Conservation (phyloP, 2,797 vertebrate genomes). For the Poeciliopsis paucimaculata region DNA sequence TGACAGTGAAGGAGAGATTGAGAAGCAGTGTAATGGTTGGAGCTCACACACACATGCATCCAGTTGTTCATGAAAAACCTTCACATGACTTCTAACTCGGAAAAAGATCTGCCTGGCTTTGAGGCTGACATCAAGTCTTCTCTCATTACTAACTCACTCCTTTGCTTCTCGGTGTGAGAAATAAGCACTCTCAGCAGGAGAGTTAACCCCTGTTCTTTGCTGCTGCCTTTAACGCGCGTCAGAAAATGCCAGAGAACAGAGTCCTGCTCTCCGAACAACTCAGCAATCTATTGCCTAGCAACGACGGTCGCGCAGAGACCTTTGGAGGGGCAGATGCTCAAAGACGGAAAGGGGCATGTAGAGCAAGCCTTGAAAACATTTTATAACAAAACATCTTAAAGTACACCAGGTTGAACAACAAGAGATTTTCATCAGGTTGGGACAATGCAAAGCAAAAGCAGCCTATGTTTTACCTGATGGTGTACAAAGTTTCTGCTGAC, state of each 20-base stretch:
- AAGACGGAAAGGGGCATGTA: background rate
- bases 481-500: no score
- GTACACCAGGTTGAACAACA: background rate
- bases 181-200: background rate
- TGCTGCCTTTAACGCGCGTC: background rate
- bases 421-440: background rate
- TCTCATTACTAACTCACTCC: background rate
- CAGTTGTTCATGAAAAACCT: conserved; percentile 22
- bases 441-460: no score
- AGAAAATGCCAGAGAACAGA: background rate
- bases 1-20: conserved; percentile 41
- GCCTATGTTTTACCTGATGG: no score
- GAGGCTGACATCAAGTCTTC: fast-evolving
- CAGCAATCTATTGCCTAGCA: conserved; percentile 6
- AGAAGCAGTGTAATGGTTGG: conserved; percentile 10
- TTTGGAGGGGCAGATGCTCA: background rate
- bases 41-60: background rate
- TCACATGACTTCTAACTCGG: background rate
- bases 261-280: background rate
- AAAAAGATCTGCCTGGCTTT: background rate
- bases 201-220: no score
- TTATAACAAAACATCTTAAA: background rate
- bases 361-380: background rate
- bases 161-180: background rate
- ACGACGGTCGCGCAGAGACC: background rate